Base-by-base conservation (phyloP, 92 coral and sea anemone species). In the Plumapathes pennacea region DNA sequence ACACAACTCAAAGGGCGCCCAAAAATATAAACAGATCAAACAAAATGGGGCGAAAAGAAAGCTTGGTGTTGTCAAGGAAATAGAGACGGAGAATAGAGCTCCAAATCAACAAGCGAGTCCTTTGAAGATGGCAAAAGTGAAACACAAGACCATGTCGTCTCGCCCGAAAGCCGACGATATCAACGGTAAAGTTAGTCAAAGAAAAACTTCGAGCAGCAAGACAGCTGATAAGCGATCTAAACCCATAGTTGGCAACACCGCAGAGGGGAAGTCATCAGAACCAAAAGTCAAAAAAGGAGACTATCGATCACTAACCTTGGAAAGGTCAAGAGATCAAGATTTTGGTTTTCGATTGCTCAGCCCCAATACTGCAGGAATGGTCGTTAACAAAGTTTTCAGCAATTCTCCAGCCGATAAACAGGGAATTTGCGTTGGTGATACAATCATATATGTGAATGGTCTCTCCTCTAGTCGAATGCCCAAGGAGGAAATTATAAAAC, bases 291-390 rank as follows among this genome's bases (percentile, higher is more conserved):
- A n/a, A n/a, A n/a, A n/a, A n/a, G n/a, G n/a, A n/a, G n/a, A n/a
- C n/a, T n/a, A n/a, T n/a, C n/a, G n/a, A n/a, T n/a, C 62, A 20
- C 21, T 83, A n/a, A 32, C 54, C n/a, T 40, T 83, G 13, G 76
- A 77, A 40, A 76, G 89, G n/a, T n/a, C n/a, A n/a, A n/a, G n/a
- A n/a, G n/a, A n/a, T n/a, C n/a, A n/a, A n/a, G 61, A 64, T 13
- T 85, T 85, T 62, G 91, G 91, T 18, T 80, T 85, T 15, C 67
- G 53, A 53, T 37, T 85, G 21, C 71, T 30, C 22, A 75, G 72
- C 20, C 82, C 78, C 39, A 34, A 50, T 24, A 48, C 38, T 17
- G 51, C 62, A 32, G 78, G 66, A 5, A 42, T 85, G 21, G 44
- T 55, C 32, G 71, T 78, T 0, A 60, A 56, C 12, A 57, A 79